A percentile compares a stretch with the other conserved stretches of the same genome.
Evolutionary conservation across 2,113 vertebrate species (phyloP).

Genomic region (Anolis sagrei): DNA sequence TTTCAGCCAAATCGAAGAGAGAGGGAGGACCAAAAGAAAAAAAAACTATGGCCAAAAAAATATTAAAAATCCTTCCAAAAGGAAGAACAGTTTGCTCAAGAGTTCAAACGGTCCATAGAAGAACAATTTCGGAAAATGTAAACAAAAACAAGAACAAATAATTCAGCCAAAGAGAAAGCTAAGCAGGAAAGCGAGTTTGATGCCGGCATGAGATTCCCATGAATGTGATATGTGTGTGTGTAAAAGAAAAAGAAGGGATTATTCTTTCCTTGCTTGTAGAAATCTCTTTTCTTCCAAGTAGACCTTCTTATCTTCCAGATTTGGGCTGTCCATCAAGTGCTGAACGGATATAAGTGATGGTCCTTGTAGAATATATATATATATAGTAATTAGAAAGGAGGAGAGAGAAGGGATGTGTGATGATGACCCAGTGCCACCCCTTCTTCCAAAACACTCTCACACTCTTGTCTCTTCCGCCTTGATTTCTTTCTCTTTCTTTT

Average conservation of each 20-base stretch:
- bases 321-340: constrained; percentile 47
- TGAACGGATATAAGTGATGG: constrained; percentile 39
- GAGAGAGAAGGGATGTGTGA: neutral
- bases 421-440: neutral
- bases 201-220: neutral
- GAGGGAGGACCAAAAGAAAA: neutral
- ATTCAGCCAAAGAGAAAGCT: neutral
- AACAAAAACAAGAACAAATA: neutral
- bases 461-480: neutral
- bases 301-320: neutral
- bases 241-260: neutral
- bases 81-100: neutral
- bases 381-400: too few species aligned
- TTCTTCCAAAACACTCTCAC: neutral
- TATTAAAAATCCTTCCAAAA: neutral
- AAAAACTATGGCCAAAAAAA: neutral
- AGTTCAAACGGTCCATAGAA: neutral
- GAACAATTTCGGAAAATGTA: too few species aligned
- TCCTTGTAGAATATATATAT: neutral
- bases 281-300: constrained; percentile 10
- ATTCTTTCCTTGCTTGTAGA: neutral
- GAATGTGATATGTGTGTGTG: neutral
- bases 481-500: neutral
- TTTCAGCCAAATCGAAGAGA: neutral
- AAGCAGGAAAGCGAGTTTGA: too few species aligned